These are phyloP conservation scores for Acrossocheilus fasciatus DNA, from an alignment of 2,797 vertebrate genomes.

Conservation along the genomic window DNA sequence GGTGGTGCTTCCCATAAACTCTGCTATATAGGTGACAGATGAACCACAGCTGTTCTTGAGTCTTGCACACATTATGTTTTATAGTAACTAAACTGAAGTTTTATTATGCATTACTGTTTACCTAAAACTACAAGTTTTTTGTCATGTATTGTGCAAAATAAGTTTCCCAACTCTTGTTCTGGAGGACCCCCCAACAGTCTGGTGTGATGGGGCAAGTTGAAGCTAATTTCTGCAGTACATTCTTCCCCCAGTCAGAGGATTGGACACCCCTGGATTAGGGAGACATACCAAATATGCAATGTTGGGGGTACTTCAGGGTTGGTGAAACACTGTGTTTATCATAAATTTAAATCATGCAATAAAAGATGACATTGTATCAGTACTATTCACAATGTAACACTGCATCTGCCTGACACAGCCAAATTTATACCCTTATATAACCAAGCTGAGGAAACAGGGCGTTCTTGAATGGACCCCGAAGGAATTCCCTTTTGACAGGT, in stretches of 20 bases:
- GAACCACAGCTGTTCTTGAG: slow-evolving; percentile 57
- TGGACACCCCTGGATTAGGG: background rate
- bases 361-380: background rate
- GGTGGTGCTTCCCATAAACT: slow-evolving; percentile 19
- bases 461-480: background rate
- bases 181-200: background rate
- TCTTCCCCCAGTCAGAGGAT: background rate
- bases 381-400: background rate
- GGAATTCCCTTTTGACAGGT: slow-evolving; percentile 2
- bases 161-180: background rate
- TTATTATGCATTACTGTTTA: background rate
- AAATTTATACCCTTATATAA: background rate
- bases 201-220: background rate
- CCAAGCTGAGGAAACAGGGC: background rate
- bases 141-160: background rate
- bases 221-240: background rate
- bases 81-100: background rate
- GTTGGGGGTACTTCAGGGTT: background rate
- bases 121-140: background rate
- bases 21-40: slow-evolving; percentile 34
- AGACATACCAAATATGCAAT: background rate
- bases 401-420: no score
- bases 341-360: background rate
- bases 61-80: background rate
- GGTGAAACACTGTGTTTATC: background rate